These are phyloP conservation scores for Phalacrocorax aristotelis DNA, from an alignment of 2,113 vertebrate species.

Conservation along the genomic window DNA sequence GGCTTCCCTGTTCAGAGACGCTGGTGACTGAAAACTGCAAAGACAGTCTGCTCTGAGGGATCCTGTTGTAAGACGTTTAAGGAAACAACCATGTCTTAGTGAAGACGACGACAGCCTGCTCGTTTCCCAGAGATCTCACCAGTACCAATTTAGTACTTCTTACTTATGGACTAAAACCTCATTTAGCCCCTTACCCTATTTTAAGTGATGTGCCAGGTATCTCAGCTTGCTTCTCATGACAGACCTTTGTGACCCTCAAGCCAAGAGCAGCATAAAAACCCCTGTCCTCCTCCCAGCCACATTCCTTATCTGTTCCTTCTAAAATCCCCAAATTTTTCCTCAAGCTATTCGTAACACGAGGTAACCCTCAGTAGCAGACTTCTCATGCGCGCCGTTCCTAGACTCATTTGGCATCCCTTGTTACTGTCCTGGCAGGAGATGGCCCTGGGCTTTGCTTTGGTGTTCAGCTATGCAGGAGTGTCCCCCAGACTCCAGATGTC, in stretches of 20 bases:
- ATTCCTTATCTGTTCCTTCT: not conserved
- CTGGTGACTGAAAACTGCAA: no score
- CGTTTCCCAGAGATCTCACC: not conserved
- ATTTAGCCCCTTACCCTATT: not conserved
- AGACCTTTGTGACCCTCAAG: not conserved
- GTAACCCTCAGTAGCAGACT: not conserved
- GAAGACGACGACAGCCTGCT: not conserved
- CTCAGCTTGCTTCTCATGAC: not conserved
- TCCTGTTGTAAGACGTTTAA: not conserved
- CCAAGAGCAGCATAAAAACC: not conserved
- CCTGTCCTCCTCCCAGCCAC: not conserved
- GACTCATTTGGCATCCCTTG: not conserved
- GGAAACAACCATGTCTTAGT: not conserved
- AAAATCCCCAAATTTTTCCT: not conserved
- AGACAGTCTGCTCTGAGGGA: fast-evolving
- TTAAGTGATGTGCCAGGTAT: not conserved
- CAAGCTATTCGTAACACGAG: not conserved
- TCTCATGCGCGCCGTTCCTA: not conserved
- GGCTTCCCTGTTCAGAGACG: not conserved
- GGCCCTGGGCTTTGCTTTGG: not conserved
- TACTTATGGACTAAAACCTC: not conserved
- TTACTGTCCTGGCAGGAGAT: not conserved
- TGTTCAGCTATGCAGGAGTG: not conserved
- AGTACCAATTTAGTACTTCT: not conserved
- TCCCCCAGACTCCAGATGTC: not conserved